These are phyloP conservation scores for Porites evermanni DNA, from an alignment of 92 coral and sea anemone genomes.

Conservation along the genomic window DNA sequence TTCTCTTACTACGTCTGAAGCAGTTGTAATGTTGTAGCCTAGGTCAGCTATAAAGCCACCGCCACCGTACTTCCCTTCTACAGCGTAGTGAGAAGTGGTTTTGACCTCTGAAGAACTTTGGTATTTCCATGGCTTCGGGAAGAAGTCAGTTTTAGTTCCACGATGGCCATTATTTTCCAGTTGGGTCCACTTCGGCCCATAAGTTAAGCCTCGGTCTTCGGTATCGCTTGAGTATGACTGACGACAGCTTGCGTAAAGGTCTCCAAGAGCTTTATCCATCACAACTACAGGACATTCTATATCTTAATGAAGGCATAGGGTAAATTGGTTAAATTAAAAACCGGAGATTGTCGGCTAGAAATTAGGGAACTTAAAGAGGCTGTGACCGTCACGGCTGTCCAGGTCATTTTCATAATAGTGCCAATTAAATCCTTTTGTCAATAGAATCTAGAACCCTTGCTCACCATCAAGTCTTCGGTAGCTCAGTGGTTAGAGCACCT, in stretches of 20 bases:
- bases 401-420: too few species aligned
- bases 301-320: not conserved
- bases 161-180: slow-evolving; percentile 22
- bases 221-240: not conserved
- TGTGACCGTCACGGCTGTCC: too few species aligned
- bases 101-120: slow-evolving; percentile 24
- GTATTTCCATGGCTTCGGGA: slow-evolving; percentile 78
- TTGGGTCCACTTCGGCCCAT: slow-evolving; percentile 67
- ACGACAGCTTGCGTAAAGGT: slow-evolving; percentile 50
- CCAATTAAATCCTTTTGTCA: too few species aligned
- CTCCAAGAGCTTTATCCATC: not conserved
- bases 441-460: too few species aligned
- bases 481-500: too few species aligned
- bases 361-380: too few species aligned
- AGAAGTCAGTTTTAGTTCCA: slow-evolving; percentile 22
- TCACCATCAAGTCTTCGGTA: too few species aligned
- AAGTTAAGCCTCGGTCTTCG: slow-evolving; percentile 64
- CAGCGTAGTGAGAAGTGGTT: slow-evolving; percentile 49
- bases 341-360: too few species aligned
- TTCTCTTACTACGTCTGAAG: slow-evolving; percentile 48
- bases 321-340: too few species aligned
- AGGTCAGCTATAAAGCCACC: slow-evolving; percentile 23
- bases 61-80: slow-evolving; percentile 57
- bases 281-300: not conserved
- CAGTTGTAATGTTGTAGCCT: slow-evolving; percentile 70